phyloP scores from a whole-genome alignment of 2,797 vertebrate species.

The Smutsia gigantea region DNA sequence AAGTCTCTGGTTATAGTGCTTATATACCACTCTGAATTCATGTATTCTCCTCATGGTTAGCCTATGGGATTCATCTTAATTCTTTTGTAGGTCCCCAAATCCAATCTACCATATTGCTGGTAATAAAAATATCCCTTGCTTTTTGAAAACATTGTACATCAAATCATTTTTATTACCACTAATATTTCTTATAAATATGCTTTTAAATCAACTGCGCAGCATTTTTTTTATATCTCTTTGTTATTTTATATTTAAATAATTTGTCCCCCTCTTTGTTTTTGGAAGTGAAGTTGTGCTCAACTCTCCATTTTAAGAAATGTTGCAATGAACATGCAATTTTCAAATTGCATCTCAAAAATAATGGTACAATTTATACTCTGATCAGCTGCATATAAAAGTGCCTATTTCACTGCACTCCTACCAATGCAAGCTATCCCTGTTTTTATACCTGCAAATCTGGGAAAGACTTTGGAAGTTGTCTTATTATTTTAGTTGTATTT shows the following conservation, averaged over 20 bases:
- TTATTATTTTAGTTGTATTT: neutral
- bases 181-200: slow-evolving; percentile 5
- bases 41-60: neutral
- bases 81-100: neutral
- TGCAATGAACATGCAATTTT: neutral
- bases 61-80: neutral
- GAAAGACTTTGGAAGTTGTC: neutral
- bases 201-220: neutral
- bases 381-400: neutral
- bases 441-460: neutral
- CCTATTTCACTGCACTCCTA: neutral
- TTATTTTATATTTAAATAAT: neutral
- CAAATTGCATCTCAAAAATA: neutral
- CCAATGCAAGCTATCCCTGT: neutral
- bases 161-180: neutral
- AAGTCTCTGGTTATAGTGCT: neutral
- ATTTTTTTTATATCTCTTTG: neutral
- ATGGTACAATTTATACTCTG: neutral
- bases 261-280: neutral
- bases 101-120: neutral
- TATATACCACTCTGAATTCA: neutral
- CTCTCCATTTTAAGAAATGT: neutral
- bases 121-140: neutral
- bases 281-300: neutral
- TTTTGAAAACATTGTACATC: neutral